Evolutionary conservation across 2,888 invertebrate genomes (phyloP), one percentile per base, ranked within the genome.

Genomic region (Cephalotes varians): DNA sequence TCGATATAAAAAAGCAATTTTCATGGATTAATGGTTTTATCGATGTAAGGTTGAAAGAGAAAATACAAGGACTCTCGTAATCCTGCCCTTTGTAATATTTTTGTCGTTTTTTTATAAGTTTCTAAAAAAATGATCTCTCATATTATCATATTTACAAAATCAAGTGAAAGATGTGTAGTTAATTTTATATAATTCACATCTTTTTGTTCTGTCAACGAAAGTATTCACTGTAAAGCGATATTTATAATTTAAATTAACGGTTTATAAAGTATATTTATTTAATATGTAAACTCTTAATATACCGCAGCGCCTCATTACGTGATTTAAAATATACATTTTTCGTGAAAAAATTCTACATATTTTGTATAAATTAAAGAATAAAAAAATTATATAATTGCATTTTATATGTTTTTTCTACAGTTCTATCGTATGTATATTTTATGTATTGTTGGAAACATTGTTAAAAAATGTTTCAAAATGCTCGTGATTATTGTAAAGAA

Each of bases 321-420:
- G 6, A 51, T 71, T 34, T 37, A 34, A 67, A 47, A 7, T n/a
- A 49, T 71, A 7, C 40, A 28, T 28, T 34, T 25, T 54, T 58
- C 7, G 58, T n/a, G 28, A 56, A 40, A n/a, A 28, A 9, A 47
- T 86, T 85, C 77, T 84, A 65, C 31, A 82, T 34, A 84, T 56
- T 81, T 56, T 37, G 9, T 71, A 34, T 34, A 37, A 25, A 76
- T 65, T 44, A 28, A 44, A 44, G 18, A 73, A 58, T 72, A 72
- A 60, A 60, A 21, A 21, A 0, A 21, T 21, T 73, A n/a, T n/a
- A n/a, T 47, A 47, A 34, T 49, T 62, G 15, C 3, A 47, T 18
- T 60, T 60, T 40, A 25, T 12, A n/a, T 31, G 0, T 60, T 60
- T 34, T 40, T 60, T 34, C n/a, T 15, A 54, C 10, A 31, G 0